Percentiles rank a stretch among this genome's conserved stretches.
Conservation (phyloP, 53 echinoderm and acorn worm genomes). For the Zoroaster sp. region DNA sequence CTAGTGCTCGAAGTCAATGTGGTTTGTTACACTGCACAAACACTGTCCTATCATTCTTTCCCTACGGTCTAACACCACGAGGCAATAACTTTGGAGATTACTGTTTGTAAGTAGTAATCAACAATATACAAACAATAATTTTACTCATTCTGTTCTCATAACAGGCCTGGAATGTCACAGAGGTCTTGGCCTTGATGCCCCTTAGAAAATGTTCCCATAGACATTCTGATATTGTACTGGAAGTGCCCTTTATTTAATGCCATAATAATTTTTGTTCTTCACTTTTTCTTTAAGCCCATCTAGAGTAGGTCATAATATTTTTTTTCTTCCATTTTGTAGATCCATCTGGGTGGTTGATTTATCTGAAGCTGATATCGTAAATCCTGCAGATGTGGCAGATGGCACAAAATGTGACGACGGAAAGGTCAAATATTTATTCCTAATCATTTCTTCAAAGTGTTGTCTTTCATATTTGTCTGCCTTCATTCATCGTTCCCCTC, state of each 20-base stretch:
- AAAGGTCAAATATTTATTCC: conserved; percentile 34
- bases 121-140: background rate
- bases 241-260: no score
- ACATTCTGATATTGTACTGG: no score
- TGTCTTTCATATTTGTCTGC: no score
- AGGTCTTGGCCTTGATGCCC: no score
- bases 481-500: no score
- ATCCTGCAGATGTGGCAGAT: conserved; percentile 52
- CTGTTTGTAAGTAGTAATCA: conserved; percentile 11
- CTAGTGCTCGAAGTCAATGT: background rate
- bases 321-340: conserved; percentile 20
- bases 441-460: no score
- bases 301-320: no score
- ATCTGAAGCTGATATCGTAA: conserved; percentile 23
- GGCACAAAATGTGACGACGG: conserved; percentile 70
- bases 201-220: no score
- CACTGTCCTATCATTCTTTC: conserved; percentile 13
- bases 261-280: no score
- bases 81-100: conserved; percentile 6
- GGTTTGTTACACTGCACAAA: conserved; percentile 24
- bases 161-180: no score
- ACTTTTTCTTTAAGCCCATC: no score
- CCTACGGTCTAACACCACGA: background rate
- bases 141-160: no score
- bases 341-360: conserved; percentile 59